Conservation (phyloP, 2,888 invertebrate species). For the Fragum sueziense region DNA sequence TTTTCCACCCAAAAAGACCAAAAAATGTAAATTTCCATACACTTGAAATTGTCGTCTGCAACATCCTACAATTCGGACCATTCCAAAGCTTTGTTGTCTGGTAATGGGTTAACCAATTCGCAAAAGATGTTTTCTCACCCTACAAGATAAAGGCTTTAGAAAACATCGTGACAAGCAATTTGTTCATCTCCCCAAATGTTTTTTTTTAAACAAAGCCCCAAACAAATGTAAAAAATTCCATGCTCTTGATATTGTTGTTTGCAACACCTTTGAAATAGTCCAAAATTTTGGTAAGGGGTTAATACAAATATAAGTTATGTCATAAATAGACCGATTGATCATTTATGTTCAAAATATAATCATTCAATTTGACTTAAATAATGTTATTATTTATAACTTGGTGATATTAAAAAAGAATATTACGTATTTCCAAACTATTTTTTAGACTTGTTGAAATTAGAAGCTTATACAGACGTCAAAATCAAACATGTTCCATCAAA, state of each 20-base stretch:
- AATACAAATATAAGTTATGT: not conserved
- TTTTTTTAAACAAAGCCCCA: not conserved
- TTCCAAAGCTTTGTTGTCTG: too few relatives aligned
- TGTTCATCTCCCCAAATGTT: not conserved
- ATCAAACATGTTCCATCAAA: not conserved
- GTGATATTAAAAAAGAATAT: too few relatives aligned
- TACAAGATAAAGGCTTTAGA: not conserved
- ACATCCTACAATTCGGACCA: too few relatives aligned
- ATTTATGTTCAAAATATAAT: not conserved
- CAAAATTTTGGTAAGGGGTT: not conserved
- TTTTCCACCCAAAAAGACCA: too few relatives aligned
- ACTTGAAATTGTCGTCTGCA: too few relatives aligned
- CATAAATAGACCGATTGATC: not conserved
- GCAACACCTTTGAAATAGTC: not conserved
- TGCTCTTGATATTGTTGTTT: too few relatives aligned
- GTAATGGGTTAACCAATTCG: too few relatives aligned
- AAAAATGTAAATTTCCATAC: too few relatives aligned
- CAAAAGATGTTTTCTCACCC: too few relatives aligned
- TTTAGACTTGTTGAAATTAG: not conserved
- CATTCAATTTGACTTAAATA: not conserved
- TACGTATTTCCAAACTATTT: not conserved
- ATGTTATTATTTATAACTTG: too few relatives aligned
- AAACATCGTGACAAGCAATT: constrained; percentile 2
- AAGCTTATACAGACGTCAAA: not conserved
- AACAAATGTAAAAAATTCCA: not conserved